Evolutionary conservation across 2,113 vertebrate genomes (phyloP).

Genomic region (Neolamprologus sp.): DNA sequence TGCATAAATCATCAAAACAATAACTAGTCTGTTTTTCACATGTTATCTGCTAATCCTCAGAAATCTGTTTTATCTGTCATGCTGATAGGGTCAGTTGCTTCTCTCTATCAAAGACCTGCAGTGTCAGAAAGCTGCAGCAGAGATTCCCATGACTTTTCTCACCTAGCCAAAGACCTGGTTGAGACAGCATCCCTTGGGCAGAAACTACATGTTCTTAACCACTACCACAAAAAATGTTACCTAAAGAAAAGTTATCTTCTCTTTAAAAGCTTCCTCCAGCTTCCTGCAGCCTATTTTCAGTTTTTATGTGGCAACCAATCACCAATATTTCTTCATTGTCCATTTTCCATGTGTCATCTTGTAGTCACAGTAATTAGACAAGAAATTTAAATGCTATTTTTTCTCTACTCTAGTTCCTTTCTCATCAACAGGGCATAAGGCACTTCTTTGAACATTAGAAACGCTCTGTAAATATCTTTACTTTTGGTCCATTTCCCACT

Average conservation of each 20-base stretch:
- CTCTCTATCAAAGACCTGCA: not conserved
- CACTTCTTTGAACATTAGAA: not conserved
- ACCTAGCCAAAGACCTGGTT: not conserved
- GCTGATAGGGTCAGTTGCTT: not conserved
- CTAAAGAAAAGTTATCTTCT: not conserved
- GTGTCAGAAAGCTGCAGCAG: not conserved
- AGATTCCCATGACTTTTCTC: constrained; percentile 2
- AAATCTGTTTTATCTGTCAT: not conserved
- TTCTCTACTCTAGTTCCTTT: not conserved
- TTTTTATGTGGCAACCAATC: not conserved
- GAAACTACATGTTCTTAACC: not conserved
- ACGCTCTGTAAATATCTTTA: not conserved
- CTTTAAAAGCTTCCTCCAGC: not conserved
- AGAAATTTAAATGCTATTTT: not conserved
- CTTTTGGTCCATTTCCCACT: not conserved
- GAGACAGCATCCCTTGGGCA: not conserved
- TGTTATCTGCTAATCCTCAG: not conserved
- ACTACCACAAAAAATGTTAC: not conserved
- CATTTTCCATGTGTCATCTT: not conserved
- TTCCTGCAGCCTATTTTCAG: not conserved
- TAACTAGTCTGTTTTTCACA: not conserved
- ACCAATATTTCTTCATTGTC: not conserved
- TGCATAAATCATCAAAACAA: not conserved
- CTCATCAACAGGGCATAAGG: not conserved
- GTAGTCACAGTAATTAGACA: not conserved